Evolutionary conservation across 2,888 invertebrate species (phyloP).

Genomic region (Hypolimnas misippus): DNA sequence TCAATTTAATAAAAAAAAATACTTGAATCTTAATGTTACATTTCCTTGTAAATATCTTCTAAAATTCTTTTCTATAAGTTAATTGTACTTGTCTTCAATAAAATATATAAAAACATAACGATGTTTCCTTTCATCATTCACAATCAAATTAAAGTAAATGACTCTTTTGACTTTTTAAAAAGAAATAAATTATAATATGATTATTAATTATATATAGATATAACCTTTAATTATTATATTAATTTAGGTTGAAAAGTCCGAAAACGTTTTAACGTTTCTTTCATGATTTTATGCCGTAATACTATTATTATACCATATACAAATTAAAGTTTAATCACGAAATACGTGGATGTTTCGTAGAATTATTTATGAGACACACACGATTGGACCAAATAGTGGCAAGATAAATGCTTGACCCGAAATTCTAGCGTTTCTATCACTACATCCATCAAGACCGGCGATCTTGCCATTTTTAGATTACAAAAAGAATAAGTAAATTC

Average conservation of each 20-base stretch:
- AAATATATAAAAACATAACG: conserved; percentile 51
- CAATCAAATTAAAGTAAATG: background rate
- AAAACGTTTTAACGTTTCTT: too few relatives aligned
- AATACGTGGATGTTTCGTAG: background rate
- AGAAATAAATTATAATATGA: background rate
- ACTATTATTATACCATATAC: background rate
- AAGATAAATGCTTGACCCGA: conserved; percentile 32
- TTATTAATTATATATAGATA: too few relatives aligned
- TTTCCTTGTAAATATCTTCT: conserved; percentile 79
- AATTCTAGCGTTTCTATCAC: conserved; percentile 28
- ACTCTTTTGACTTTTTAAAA: background rate
- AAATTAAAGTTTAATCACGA: background rate
- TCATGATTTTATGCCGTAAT: background rate
- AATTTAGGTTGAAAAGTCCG: too few relatives aligned
- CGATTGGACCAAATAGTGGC: conserved; percentile 18
- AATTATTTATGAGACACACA: conserved; percentile 8
- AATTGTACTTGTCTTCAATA: conserved; percentile 80
- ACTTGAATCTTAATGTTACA: conserved; percentile 69
- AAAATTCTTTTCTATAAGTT: conserved; percentile 77
- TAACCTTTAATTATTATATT: too few relatives aligned
- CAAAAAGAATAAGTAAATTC: conserved; percentile 22
- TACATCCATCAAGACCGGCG: conserved; percentile 33
- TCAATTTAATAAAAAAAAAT: conserved; percentile 55
- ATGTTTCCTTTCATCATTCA: conserved; percentile 33
- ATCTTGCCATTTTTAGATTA: conserved; percentile 17